Conservation (phyloP, 2,113 vertebrate genomes). For the Sporophila hypoxantha region DNA sequence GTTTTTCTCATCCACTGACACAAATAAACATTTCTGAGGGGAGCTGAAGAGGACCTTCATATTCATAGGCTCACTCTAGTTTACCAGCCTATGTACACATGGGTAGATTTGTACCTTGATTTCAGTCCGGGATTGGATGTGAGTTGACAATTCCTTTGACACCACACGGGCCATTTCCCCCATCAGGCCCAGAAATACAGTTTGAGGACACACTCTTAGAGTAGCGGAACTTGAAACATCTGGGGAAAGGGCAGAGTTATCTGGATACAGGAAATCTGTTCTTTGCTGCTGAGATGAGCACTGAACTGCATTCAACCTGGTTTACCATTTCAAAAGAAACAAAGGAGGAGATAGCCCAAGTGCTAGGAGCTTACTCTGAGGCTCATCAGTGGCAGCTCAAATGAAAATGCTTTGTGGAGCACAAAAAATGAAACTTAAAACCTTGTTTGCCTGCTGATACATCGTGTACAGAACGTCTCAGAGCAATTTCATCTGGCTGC, state of each 20-base stretch:
- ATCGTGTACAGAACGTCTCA: no score
- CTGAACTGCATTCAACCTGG: background rate
- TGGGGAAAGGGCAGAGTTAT: background rate
- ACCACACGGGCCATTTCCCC: rapidly evolving
- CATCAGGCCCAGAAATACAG: background rate
- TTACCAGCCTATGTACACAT: rapidly evolving
- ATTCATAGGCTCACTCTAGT: background rate
- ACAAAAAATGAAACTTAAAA: background rate
- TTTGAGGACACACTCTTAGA: background rate
- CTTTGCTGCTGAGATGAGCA: background rate
- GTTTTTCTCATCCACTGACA: background rate
- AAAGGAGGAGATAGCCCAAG: background rate
- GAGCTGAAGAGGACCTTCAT: background rate
- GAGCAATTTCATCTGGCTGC: background rate
- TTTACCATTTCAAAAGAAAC: background rate
- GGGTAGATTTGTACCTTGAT: background rate
- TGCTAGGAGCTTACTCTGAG: background rate
- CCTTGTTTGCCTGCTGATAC: background rate
- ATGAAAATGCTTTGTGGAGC: background rate
- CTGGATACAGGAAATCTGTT: background rate
- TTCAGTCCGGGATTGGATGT: background rate
- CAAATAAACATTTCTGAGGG: background rate
- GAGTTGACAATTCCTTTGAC: background rate
- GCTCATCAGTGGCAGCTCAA: background rate
- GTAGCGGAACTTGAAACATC: background rate